A percentile compares a stretch with the other conserved stretches of the same genome.
Evolutionary conservation across 2,797 vertebrate genomes (phyloP).

Genomic region (Platyrinchus mystaceus): DNA sequence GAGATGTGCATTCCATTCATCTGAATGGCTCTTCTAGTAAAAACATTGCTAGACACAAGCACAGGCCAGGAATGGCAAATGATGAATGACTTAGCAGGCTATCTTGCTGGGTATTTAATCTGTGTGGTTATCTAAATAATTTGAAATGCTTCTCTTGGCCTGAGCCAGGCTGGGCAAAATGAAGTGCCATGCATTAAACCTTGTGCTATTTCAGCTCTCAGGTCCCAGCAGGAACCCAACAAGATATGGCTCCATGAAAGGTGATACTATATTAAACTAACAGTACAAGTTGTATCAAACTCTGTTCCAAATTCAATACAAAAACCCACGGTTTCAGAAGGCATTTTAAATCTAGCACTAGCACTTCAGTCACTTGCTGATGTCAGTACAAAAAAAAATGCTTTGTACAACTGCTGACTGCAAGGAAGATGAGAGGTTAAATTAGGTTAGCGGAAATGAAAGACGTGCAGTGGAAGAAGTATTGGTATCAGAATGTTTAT

Average conservation of each 20-base stretch:
- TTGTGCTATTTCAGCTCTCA: conserved; percentile 40
- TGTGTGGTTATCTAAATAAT: conserved; percentile 63
- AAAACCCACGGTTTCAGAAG: neutral
- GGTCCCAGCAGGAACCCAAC: conserved; percentile 42
- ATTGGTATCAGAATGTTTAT: conserved; percentile 72
- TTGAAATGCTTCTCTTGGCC: conserved; percentile 66
- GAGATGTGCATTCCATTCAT: conserved; percentile 63
- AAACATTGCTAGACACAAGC: conserved; percentile 53
- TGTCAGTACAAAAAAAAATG: conserved; percentile 21
- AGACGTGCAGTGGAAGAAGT: conserved; percentile 47
- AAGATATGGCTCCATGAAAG: conserved; percentile 28
- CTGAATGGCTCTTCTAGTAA: conserved; percentile 33
- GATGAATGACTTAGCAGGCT: conserved; percentile 65
- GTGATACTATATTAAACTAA: conserved; percentile 59
- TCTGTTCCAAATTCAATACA: conserved; percentile 44
- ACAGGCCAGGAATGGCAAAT: conserved; percentile 57
- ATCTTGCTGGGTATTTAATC: conserved; percentile 60
- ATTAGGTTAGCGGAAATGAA: conserved; percentile 19
- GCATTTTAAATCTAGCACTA: conserved; percentile 25
- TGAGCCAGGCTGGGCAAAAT: conserved; percentile 33
- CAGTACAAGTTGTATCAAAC: conserved; percentile 57
- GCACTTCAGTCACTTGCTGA: conserved; percentile 41
- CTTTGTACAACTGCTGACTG: conserved; percentile 49
- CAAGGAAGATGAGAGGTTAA: conserved; percentile 62
- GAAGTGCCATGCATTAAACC: conserved; percentile 47